phyloP scores from a whole-genome alignment of 2,888 invertebrate species.

The Cephalotes varians region DNA sequence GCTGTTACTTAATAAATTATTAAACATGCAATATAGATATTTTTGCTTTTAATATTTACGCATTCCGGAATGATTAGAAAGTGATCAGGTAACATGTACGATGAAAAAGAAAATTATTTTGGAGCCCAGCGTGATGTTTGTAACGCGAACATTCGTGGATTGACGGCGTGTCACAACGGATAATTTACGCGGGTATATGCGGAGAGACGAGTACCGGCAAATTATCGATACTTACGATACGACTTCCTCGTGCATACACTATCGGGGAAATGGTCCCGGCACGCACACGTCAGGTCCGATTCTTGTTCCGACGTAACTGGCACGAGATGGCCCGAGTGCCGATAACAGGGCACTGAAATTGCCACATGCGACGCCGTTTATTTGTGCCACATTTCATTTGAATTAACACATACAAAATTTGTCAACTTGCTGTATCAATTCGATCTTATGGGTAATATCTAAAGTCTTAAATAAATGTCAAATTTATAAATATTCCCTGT shows the following conservation, averaged over 20 bases:
- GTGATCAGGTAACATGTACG: background rate
- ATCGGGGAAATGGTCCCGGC: conserved; percentile 1
- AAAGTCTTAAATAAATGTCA: background rate
- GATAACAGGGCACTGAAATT: conserved; percentile 37
- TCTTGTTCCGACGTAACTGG: conserved; percentile 34
- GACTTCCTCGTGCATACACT: conserved; percentile 26
- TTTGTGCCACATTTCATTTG: conserved; percentile 4
- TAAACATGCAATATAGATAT: background rate
- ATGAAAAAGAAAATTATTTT: conserved; percentile 8
- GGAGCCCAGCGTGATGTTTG: background rate
- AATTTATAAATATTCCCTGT: background rate
- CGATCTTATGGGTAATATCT: background rate
- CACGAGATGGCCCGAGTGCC: conserved; percentile 13
- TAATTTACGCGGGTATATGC: conserved; percentile 22
- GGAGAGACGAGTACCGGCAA: conserved; percentile 9
- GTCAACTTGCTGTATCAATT: background rate
- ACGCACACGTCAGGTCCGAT: conserved; percentile 21
- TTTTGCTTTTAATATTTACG: background rate
- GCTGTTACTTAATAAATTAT: background rate
- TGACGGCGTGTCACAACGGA: conserved; percentile 22
- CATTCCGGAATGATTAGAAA: background rate
- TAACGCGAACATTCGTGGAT: background rate
- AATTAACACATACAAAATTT: background rate
- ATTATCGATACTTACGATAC: conserved; percentile 41
- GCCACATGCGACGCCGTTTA: conserved; percentile 14